Evolutionary conservation across 1,140 invertebrate genomes (phyloP), one percentile per base, ranked within the genome.

Genomic region (Caerostris extrusa): DNA sequence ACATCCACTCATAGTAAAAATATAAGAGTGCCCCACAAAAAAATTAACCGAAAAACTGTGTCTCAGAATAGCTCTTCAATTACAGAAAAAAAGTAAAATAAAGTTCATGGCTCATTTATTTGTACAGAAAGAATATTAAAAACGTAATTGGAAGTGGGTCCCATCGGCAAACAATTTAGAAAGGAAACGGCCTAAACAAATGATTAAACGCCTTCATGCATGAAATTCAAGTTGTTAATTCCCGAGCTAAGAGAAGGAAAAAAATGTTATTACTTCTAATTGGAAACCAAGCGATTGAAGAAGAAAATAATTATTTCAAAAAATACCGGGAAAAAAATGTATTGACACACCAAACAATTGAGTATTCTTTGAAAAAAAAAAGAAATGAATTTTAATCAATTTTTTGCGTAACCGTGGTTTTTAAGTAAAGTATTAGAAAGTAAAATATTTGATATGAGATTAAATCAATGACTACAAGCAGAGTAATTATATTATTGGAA

Each of bases 181-280:
- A 57, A n/a, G 57, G 82, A 57, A 57, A 83, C 82, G 3, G 17
- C n/a, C 60, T 60, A 87, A 87, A 56, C 87, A 61, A 90, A 55
- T 90, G 87, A 90, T 90, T 90, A 90, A 90, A 90, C 56, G 61
- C 87, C 57, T 71, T 17, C 64, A 7, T 56, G 64, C 87, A 53
- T 90, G 64, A 69, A 90, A 90, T 90, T 90, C 87, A 90, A 71
- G 87, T 71, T 90, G 87, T 90, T 69, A 90, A 71, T 90, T 90
- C 87, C 50, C 64, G 10, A 90, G 55, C 67, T n/a, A 69, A 71
- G 60, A 64, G 34, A 34, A 81, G 50, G 5, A 81, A n/a, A 58
- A 58, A 55, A 56, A 56, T 3, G 8, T 6, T 17, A 34, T n/a
- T 10, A n/a, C 17, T 14, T 10, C 14, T 14, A 6, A 17, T 6